Conservation (phyloP, 2,797 vertebrate species). For the Sebastes umbrosus region DNA sequence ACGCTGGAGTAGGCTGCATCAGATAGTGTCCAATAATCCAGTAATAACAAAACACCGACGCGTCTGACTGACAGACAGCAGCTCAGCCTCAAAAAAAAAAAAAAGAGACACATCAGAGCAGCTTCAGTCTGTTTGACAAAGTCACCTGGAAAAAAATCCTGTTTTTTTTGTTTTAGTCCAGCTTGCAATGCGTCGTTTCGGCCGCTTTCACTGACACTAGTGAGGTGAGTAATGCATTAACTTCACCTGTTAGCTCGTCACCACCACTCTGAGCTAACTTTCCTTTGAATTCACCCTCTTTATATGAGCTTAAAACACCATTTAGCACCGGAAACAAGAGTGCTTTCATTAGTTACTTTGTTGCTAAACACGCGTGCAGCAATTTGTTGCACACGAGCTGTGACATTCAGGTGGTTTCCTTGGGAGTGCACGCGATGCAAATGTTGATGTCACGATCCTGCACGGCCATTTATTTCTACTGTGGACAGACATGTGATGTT, state of each 20-base stretch:
- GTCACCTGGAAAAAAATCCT: background rate
- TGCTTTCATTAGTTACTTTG: background rate
- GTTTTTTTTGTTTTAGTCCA: background rate
- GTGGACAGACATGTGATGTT: background rate
- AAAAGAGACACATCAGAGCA: background rate
- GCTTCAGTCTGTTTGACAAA: background rate
- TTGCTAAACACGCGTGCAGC: background rate
- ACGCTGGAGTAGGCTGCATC: slow-evolving; percentile 47
- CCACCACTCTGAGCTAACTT: slow-evolving; percentile 14
- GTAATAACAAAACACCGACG: slow-evolving; percentile 51
- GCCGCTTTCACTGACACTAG: slow-evolving; percentile 29
- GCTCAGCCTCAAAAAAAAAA: background rate
- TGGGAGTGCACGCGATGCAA: background rate
- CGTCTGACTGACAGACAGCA: slow-evolving; percentile 14
- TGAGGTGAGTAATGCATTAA: slow-evolving; percentile 55
- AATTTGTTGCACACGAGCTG: background rate
- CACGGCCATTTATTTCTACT: background rate
- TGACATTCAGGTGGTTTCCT: slow-evolving; percentile 2
- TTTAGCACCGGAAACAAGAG: background rate
- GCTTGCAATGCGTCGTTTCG: slow-evolving; percentile 24
- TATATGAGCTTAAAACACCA: background rate
- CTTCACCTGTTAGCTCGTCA: background rate
- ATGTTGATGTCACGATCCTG: slow-evolving; percentile 21
- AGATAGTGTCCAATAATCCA: slow-evolving; percentile 40
- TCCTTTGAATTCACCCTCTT: background rate